These are phyloP conservation scores for Oryzias celebensis DNA, from an alignment of 2,113 vertebrate genomes.

Conservation along the genomic window DNA sequence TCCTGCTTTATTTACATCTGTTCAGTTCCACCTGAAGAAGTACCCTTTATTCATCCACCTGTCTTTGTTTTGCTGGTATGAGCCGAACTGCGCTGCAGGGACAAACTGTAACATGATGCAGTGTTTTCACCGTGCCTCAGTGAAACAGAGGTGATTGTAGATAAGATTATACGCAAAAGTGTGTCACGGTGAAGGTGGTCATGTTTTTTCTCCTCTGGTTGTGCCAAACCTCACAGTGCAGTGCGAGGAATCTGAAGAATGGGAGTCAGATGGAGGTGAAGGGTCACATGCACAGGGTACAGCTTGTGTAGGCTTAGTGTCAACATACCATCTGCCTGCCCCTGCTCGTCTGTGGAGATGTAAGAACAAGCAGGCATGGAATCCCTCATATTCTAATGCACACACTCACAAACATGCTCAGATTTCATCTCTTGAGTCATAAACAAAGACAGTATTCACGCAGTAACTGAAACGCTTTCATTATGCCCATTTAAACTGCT, in stretches of 20 bases:
- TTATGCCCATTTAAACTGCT: slow-evolving; percentile 60
- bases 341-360: slow-evolving; percentile 47
- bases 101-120: background rate
- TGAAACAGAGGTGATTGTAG: slow-evolving; percentile 8
- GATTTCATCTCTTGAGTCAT: slow-evolving; percentile 41
- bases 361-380: slow-evolving; percentile 36
- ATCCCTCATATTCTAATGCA: slow-evolving; percentile 12
- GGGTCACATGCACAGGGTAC: slow-evolving; percentile 57
- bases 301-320: slow-evolving; percentile 64
- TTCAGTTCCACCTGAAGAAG: no score
- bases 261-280: slow-evolving; percentile 62
- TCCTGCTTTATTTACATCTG: no score
- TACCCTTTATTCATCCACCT: background rate
- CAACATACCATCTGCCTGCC: slow-evolving; percentile 65
- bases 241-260: slow-evolving; percentile 71
- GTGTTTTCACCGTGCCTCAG: background rate
- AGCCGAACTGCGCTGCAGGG: background rate
- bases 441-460: slow-evolving; percentile 64
- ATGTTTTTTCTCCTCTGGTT: slow-evolving; percentile 34
- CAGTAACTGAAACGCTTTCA: slow-evolving; percentile 27
- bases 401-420: slow-evolving; percentile 8
- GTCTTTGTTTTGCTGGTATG: background rate
- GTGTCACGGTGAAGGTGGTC: background rate
- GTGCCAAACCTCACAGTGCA: slow-evolving; percentile 44
- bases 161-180: slow-evolving; percentile 6